Evolutionary conservation across 2,113 vertebrate genomes (phyloP), one percentile per base, ranked within the genome.

Genomic region (Xenotilapia flavipinnis): DNA sequence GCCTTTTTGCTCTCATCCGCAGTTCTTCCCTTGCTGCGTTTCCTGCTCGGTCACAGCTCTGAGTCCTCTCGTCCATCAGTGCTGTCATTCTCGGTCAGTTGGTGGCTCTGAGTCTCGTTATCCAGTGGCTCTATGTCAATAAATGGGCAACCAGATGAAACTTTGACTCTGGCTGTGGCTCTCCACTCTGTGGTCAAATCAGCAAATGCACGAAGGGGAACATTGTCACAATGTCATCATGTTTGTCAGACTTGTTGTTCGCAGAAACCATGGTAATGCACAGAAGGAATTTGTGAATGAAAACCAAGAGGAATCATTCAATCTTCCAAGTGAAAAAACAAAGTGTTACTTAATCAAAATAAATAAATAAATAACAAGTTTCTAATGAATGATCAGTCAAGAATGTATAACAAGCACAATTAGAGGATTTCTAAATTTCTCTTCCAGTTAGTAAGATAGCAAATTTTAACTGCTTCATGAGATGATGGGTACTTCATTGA

Each of bases 401-500:
- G 11, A 40, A 68, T 68, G 36, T 21, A 75, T 28, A 75, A 28
- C 14, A 28, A 47, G 23, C 33, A 19, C 36, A 84, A 60, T 54
- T 49, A n/a, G 47, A 88, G 55, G 17, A 81, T 55, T 83, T 80
- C 33, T 31, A 9, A 58, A 75, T 80, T 21, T 17, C 23, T 81
- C 31, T 56, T 23, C 62, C 53, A 53, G 6, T 81, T 65, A 31
- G 28, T 80, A 31, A 62, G 31, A 51, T 62, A 81, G 26, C 65
- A 82, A 53, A 9, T 79, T 90, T 90, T 87, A 89, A 87, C 85
- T 91, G 70, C 80, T 80, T 86, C 26, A 19, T 58, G 42, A 36
- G 55, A 84, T 49, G 62, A 83, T 70, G 70, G 73, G 40, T 11
- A 17, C 55, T 90, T 79, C 77, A 58, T 92, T 38, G 54, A 82